These are phyloP conservation scores for Oeneis ivallda DNA, from an alignment of 2,888 invertebrate species.

Conservation along the genomic window DNA sequence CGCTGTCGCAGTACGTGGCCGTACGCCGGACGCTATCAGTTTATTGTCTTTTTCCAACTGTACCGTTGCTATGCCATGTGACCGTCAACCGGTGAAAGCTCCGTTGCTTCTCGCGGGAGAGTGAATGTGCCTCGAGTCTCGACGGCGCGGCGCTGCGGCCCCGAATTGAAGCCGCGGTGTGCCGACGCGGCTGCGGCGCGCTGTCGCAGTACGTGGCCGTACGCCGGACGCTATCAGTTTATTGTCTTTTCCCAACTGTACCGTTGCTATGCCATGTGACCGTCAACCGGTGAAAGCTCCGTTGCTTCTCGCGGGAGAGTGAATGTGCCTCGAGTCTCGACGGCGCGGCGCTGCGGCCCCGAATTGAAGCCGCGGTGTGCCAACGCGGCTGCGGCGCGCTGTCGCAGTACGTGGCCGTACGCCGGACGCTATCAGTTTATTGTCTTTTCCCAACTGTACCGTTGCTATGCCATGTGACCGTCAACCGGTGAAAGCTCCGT, in stretches of 20 bases:
- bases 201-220: no score
- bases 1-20: background rate
- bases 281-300: constrained; percentile 32
- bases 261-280: background rate
- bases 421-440: no score
- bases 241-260: background rate
- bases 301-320: constrained; percentile 12
- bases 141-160: no score
- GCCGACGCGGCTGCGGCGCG: background rate
- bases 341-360: no score
- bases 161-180: constrained; percentile 12
- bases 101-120: constrained; percentile 14
- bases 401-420: no score
- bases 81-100: constrained; percentile 31
- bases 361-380: constrained; percentile 10
- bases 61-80: background rate
- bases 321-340: background rate
- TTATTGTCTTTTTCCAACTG: background rate
- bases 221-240: no score
- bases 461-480: background rate
- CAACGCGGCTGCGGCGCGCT: background rate
- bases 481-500: constrained; percentile 32
- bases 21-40: background rate
- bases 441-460: background rate
- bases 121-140: constrained; percentile 3